Percentiles rank a stretch among this genome's conserved stretches.
Evolutionary conservation across 2,888 invertebrate species (phyloP).

Genomic region (Tachina fera): DNA sequence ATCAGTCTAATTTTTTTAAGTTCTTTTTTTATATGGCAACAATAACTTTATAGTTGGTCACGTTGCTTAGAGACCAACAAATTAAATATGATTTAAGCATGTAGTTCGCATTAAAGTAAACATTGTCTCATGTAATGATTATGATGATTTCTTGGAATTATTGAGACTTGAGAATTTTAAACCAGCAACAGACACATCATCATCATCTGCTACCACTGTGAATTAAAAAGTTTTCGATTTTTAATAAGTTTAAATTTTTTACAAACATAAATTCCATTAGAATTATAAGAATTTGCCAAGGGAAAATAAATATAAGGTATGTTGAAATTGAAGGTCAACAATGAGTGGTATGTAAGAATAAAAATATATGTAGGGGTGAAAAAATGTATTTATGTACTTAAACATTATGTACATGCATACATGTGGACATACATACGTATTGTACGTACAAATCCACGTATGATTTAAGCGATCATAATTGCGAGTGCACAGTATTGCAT

Average conservation of each 20-base stretch:
- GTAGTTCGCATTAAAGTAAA: conserved; percentile 36
- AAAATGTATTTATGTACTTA: too few species aligned
- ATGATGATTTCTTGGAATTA: conserved; percentile 51
- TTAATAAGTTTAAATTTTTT: background rate
- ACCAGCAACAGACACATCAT: conserved; percentile 29
- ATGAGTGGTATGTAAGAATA: too few species aligned
- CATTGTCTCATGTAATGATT: conserved; percentile 54
- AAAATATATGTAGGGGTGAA: too few species aligned
- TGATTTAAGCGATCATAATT: too few species aligned
- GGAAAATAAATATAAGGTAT: too few species aligned
- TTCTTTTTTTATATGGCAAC: background rate
- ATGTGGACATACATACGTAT: too few species aligned
- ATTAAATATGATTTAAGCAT: conserved; percentile 7
- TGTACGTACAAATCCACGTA: too few species aligned
- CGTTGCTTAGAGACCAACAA: background rate
- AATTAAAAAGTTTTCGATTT: conserved; percentile 4
- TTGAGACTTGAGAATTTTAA: conserved; percentile 24
- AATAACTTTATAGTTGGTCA: conserved; percentile 25
- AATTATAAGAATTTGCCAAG: background rate
- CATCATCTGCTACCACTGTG: conserved; percentile 11
- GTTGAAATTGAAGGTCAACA: too few species aligned
- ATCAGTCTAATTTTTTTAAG: too few species aligned
- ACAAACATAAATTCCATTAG: background rate
- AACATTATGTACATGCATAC: too few species aligned
- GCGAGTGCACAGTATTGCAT: too few species aligned